Evolutionary conservation across 2,888 invertebrate genomes (phyloP), one percentile per base, ranked within the genome.

Genomic region (Drosophila atripex): DNA sequence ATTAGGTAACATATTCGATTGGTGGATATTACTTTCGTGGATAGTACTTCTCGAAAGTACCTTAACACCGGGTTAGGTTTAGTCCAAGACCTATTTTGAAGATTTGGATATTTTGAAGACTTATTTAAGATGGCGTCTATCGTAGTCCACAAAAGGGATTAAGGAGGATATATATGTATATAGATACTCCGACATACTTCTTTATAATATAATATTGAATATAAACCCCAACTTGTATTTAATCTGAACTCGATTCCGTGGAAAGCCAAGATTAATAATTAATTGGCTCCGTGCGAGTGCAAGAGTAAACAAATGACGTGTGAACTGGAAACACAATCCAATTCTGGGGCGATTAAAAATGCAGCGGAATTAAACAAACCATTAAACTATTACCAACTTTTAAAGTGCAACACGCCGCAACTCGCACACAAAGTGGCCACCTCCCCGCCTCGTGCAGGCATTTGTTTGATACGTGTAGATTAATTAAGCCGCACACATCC

Each of bases 331-430:
- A 54, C 52, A 14, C 39, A 56, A 18, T 51, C 58, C 68, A 18
- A 69, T 38, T 23, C 43, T 4, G 32, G 11, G 21, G 12, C 46
- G 38, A 55, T 76, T 76, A 46, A 68, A 55, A 69, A 51, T 54
- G 39, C 51, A 71, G 39, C 50, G 39, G 75, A 68, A 71, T 71
- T 59, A 69, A 61, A 45, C 46, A 35, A 55, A 28, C 69, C 76
- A 73, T 77, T 77, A 76, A 73, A 69, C 68, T 75, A 75, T 78
- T 78, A 77, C 78, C 83, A 78, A 78, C 50, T 72, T 72, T 16
- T 5, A 61, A 60, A 70, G 65, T 76, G 72, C 73, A 73, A 46
- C 38, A 50, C 23, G 32, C 53, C 51, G 35, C 56, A 45, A 21
- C 50, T 47, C 30, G 43, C 55, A 21, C 43, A 18, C 43, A 43